Percentiles rank a stretch among this genome's conserved stretches.
These are phyloP conservation scores for Parazoanthus swiftii DNA, from an alignment of 92 coral and sea anemone species.

Conservation along the genomic window DNA sequence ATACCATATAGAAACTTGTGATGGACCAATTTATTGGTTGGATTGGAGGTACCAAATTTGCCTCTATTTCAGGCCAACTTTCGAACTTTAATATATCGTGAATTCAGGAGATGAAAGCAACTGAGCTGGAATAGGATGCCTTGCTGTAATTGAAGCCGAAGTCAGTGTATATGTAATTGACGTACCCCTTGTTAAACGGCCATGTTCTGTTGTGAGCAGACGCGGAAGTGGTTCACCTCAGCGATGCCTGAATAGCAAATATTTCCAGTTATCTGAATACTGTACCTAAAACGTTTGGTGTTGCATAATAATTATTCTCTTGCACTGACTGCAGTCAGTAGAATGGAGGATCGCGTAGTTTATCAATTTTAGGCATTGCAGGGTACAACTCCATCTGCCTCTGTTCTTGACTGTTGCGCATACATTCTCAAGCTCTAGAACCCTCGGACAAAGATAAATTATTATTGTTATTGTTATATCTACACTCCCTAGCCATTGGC, in stretches of 20 bases:
- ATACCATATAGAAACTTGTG: too few relatives aligned
- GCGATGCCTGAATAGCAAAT: not conserved
- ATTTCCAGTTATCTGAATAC: not conserved
- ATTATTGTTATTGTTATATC: constrained; percentile 27
- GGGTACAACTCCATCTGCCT: not conserved
- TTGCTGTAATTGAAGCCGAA: not conserved
- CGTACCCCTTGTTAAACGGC: not conserved
- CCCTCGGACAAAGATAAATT: constrained; percentile 34
- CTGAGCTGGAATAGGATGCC: not conserved
- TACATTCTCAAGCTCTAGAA: constrained; percentile 33
- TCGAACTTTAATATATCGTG: not conserved
- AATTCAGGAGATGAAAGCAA: not conserved
- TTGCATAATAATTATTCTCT: constrained; percentile 20
- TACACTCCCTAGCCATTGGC: constrained; percentile 33
- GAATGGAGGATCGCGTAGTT: not conserved
- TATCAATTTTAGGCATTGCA: not conserved
- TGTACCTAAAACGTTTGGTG: not conserved
- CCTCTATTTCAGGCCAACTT: too few relatives aligned
- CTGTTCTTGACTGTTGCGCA: constrained; percentile 15
- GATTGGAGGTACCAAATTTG: too few relatives aligned
- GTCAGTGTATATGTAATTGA: not conserved
- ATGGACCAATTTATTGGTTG: too few relatives aligned
- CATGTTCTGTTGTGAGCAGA: not conserved
- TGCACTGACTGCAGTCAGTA: not conserved
- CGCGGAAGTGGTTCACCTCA: not conserved